Evolutionary conservation across 2,113 vertebrate genomes (phyloP).

Genomic region (Ramphastos sulfuratus): DNA sequence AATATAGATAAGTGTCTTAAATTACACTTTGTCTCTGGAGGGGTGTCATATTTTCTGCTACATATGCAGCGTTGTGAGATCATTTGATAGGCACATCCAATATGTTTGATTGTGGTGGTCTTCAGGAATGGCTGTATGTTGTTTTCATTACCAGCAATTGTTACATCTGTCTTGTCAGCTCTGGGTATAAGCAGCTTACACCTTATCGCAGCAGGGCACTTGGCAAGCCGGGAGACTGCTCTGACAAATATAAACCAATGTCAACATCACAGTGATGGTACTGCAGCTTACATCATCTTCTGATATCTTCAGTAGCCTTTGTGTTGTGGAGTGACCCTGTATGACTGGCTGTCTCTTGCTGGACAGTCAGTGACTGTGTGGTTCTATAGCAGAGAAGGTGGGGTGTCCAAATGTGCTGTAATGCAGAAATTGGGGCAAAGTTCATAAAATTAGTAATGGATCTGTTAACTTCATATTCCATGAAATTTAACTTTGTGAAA

Average conservation of each 20-base stretch:
- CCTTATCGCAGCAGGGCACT: conserved; percentile 60
- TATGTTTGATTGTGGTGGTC: conserved; percentile 25
- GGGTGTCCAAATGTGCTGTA: background rate
- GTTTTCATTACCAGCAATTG: conserved; percentile 23
- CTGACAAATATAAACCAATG: conserved; percentile 36
- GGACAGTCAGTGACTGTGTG: background rate
- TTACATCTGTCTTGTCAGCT: conserved; percentile 55
- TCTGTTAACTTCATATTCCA: background rate
- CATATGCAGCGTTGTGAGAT: background rate
- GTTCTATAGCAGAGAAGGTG: background rate
- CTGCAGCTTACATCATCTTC: conserved; percentile 3
- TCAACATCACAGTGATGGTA: background rate
- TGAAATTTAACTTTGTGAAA: background rate
- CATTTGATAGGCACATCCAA: background rate
- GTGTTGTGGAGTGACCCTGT: background rate
- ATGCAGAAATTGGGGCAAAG: background rate
- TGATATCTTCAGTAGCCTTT: background rate
- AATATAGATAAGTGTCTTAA: background rate
- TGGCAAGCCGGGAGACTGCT: conserved; percentile 36
- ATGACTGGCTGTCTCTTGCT: background rate
- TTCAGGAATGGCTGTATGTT: background rate
- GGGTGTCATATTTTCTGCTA: background rate
- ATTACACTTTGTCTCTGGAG: background rate
- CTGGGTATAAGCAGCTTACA: conserved; percentile 58
- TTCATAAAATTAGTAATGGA: background rate